A percentile compares a stretch with the other conserved stretches of the same genome.
Evolutionary conservation across 2,797 vertebrate genomes (phyloP).

Genomic region (Hypotaenidia okinawae): DNA sequence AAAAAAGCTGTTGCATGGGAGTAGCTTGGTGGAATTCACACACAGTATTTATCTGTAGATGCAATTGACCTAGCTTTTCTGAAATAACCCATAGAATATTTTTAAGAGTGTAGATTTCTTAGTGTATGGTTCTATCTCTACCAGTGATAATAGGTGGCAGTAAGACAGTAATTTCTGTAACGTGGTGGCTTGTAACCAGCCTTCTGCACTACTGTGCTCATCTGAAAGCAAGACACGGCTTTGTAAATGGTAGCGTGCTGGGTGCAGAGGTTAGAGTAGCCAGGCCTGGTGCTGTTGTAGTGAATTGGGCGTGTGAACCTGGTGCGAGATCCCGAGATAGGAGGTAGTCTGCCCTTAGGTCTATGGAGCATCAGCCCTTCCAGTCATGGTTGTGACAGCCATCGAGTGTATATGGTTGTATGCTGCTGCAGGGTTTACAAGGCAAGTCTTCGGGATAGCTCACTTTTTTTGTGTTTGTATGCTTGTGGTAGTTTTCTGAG

Average conservation of each 20-base stretch:
- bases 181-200: neutral
- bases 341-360: neutral
- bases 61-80: neutral
- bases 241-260: neutral
- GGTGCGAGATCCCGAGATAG: rapidly evolving
- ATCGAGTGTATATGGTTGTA: rapidly evolving
- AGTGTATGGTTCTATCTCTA: rapidly evolving
- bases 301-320: neutral
- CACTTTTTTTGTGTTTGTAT: neutral
- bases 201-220: neutral
- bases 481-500: neutral
- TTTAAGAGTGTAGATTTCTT: neutral
- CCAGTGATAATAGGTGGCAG: neutral
- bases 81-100: neutral
- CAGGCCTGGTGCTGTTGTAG: neutral
- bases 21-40: neutral
- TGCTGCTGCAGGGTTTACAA: neutral
- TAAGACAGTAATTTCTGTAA: neutral
- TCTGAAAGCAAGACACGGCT: neutral
- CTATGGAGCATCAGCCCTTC: neutral
- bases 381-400: neutral
- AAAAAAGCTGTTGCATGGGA: neutral
- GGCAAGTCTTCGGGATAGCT: neutral
- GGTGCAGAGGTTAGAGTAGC: neutral
- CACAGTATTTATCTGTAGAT: neutral